Base-by-base conservation (phyloP, 1,140 invertebrate species). In the Hydropsyche tenuis region DNA sequence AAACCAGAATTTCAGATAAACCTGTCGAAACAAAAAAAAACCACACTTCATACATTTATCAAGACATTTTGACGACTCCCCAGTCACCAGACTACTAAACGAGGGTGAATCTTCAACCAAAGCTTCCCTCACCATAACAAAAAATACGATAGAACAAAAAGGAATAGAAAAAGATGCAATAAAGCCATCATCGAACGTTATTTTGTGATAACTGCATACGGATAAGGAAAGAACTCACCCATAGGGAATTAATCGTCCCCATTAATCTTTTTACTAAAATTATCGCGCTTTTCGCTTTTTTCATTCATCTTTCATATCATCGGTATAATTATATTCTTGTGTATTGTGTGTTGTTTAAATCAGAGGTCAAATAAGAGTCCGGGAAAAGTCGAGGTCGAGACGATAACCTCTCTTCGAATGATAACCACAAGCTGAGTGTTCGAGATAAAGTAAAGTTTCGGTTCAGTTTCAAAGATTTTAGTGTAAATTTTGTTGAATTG, bases 131-230 rank as follows among this genome's bases (percentile, higher is more conserved):
- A 45, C 43, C 16, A 18, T 45, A 30, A 4, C 25, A 27, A n/a
- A 45, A 63, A 43, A 66, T 20, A 66, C 43, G 45, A n/a, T 48
- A 53, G 48, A 18, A 25, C 56, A 60, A 60, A 60, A 11, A 60
- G 42, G 18, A 18, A 37, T 7, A 69, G 48, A 70, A 70, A 56
- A 53, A 56, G 16, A 45, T 48, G 22, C 30, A 37, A 37, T 56
- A 70, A 70, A 70, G 51, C 23, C 23, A 70, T 70, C 68, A 30
- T 70, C 48, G 48, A 37, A 56, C 23, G 23, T 42, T 37, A 18
- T 42, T 42, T 18, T 70, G 27, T 37, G 68, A 27, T n/a, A n/a
- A n/a, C n/a, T n/a, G n/a, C n/a, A n/a, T n/a, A 23, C 51, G 9
- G 68, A 70, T 70, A 70, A 70, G 27, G 68, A 6, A 20, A 14